Base-by-base conservation (phyloP, 2,113 vertebrate species). In the Oryzias curvinotus region DNA sequence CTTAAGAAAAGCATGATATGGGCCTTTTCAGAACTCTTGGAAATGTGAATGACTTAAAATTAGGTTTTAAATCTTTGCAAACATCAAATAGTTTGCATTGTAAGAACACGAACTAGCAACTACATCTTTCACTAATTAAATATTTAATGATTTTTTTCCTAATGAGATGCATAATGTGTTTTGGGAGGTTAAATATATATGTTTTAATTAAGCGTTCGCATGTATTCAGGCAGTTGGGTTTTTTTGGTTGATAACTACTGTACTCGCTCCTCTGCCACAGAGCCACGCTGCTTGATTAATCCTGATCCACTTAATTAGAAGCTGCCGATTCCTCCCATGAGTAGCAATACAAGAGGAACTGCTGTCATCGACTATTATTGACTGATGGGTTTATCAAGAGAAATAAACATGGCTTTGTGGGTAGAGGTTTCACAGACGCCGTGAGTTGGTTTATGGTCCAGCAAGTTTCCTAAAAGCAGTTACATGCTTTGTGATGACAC, bases 241-340 rank as follows among this genome's bases (percentile, higher is more conserved):
- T 53, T 44, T 28, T 59, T 19, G 51, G 48, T 25, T 75, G 52
- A 67, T 73, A 79, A 74, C 72, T 62, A 44, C 78, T 65, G 74
- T 59, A 36, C 36, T 36, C 36, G 36, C 74, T 77, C 66, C 75
- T 77, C 69, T 62, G 72, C 78, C 73, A 80, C 63, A 57, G 56
- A 69, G 60, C 73, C 80, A 65, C 61, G 73, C 79, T 69, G 80
- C 81, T 89, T 87, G 85, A 89, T 91, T 91, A 87, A 90, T 90
- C 90, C 76, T 84, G 85, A 92, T 85, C 68, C 82, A 87, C 80
- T 88, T 90, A 90, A 92, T 92, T 90, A 90, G 85, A 85, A 68
- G 85, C 82, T 82, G 85, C 85, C 79, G 71, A 85, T 90, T 87
- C 87, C 89, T 88, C 87, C 64, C 45, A 79, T 89, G 90, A 88